Conservation (phyloP, 2,797 vertebrate species). For the Arrhamphus sclerolepis region DNA sequence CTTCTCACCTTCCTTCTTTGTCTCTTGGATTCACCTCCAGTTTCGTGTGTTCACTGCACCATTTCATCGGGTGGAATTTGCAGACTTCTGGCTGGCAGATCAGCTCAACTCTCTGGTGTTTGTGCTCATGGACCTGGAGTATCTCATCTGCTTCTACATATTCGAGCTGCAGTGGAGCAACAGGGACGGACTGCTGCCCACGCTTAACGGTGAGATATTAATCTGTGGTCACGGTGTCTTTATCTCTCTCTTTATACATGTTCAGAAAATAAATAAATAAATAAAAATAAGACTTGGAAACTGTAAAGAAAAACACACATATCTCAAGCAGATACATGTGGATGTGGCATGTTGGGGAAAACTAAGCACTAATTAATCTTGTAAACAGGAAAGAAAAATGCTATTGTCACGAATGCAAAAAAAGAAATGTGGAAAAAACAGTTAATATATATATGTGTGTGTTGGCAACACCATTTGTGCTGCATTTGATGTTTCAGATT, state of each 20-base stretch:
- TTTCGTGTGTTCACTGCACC: constrained; percentile 97
- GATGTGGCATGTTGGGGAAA: too few relatives aligned
- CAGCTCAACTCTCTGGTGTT: constrained; percentile 95
- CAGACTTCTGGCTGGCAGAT: constrained; percentile 99
- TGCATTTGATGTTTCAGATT: background rate
- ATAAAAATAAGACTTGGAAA: too few relatives aligned
- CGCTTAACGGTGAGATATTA: constrained; percentile 53
- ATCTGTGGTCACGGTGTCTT: background rate
- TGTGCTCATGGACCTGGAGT: constrained; percentile 97
- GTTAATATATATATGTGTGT: too few relatives aligned
- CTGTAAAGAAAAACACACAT: too few relatives aligned
- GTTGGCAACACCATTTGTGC: background rate
- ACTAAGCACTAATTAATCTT: too few relatives aligned
- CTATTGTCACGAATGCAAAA: too few relatives aligned
- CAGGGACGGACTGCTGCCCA: constrained; percentile 83
- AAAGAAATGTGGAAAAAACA: too few relatives aligned
- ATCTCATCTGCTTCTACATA: constrained; percentile 98
- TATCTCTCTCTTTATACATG: background rate
- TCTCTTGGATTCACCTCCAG: constrained; percentile 64
- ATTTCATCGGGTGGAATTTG: constrained; percentile 97
- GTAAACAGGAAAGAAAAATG: too few relatives aligned
- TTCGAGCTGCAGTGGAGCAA: constrained; percentile 92
- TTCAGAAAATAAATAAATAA: too few relatives aligned
- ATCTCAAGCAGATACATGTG: too few relatives aligned
- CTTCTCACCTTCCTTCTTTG: constrained; percentile 86